phyloP scores from a whole-genome alignment of 2,888 invertebrate species.

The Parthenolecanium corni region DNA sequence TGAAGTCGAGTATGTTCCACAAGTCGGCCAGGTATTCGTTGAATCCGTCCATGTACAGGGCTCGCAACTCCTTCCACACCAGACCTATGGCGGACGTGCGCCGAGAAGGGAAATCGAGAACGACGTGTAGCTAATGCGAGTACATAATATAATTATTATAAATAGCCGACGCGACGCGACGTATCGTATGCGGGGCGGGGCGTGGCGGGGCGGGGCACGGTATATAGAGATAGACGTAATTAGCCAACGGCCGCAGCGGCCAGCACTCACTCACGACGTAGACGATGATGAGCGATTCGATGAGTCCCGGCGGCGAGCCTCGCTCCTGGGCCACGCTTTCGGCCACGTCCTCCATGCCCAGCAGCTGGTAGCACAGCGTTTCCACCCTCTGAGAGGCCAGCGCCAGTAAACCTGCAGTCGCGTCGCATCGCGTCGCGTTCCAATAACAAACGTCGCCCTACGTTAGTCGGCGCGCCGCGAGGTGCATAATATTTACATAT shows the following conservation, averaged over 20 bases:
- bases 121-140: no score
- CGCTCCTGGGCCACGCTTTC: constrained; percentile 69
- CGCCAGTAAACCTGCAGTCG: constrained; percentile 65
- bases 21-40: constrained; percentile 85
- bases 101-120: no score
- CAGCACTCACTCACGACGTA: constrained; percentile 71
- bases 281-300: constrained; percentile 69
- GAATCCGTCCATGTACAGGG: constrained; percentile 81
- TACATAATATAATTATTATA: background rate
- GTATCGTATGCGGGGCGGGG: background rate
- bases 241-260: no score
- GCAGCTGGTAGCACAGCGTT: constrained; percentile 62
- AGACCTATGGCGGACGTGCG: constrained; percentile 52
- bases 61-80: constrained; percentile 84
- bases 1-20: constrained; percentile 97
- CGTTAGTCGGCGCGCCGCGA: no score
- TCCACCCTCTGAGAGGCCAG: constrained; percentile 88
- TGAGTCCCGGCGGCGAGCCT: constrained; percentile 64
- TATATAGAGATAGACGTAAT: background rate
- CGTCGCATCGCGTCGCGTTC: background rate
- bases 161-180: background rate
- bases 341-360: constrained; percentile 63
- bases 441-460: no score
- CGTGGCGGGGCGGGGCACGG: background rate
- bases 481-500: no score